These are phyloP conservation scores for Nudaria mundana DNA, from an alignment of 2,888 invertebrate genomes.

Conservation along the genomic window DNA sequence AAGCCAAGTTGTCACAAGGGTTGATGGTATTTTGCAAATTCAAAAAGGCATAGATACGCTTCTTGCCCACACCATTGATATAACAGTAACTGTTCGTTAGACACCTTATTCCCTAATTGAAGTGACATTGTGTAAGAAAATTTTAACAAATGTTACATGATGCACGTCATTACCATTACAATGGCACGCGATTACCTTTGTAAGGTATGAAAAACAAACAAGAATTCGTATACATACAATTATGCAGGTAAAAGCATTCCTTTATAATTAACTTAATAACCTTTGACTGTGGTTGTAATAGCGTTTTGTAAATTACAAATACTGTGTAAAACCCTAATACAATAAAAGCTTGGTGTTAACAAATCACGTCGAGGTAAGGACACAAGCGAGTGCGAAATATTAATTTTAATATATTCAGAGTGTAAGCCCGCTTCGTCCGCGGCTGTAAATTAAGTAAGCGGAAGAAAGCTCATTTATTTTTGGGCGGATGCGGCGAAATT, in stretches of 20 bases:
- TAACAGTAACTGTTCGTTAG: too few species aligned
- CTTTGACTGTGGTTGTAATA: slow-evolving; percentile 29
- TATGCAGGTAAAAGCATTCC: slow-evolving; percentile 29
- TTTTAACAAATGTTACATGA: slow-evolving; percentile 8
- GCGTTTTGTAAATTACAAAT: slow-evolving; percentile 34
- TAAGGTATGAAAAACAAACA: slow-evolving; percentile 14
- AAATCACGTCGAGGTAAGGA: slow-evolving; percentile 57
- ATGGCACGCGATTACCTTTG: slow-evolving; percentile 5
- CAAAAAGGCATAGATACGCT: too few species aligned
- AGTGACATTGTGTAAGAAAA: slow-evolving; percentile 1
- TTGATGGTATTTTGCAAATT: too few species aligned
- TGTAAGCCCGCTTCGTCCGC: slow-evolving; percentile 60
- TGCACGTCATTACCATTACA: slow-evolving; percentile 8
- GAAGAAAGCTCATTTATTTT: slow-evolving; percentile 80
- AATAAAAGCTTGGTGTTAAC: slow-evolving; percentile 57
- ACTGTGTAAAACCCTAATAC: slow-evolving; percentile 40
- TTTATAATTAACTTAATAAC: slow-evolving; percentile 30
- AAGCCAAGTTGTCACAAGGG: too few species aligned
- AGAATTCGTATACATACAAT: slow-evolving; percentile 16
- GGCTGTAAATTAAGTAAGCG: slow-evolving; percentile 78
- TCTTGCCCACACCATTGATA: too few species aligned
- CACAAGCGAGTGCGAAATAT: slow-evolving; percentile 69
- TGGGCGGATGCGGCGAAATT: slow-evolving; percentile 77
- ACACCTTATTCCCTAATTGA: background rate
- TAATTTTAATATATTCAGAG: slow-evolving; percentile 75